Percentiles rank a stretch among this genome's conserved stretches.
phyloP scores from a whole-genome alignment of 2,113 vertebrate species.

The Ammospiza nelsoni region DNA sequence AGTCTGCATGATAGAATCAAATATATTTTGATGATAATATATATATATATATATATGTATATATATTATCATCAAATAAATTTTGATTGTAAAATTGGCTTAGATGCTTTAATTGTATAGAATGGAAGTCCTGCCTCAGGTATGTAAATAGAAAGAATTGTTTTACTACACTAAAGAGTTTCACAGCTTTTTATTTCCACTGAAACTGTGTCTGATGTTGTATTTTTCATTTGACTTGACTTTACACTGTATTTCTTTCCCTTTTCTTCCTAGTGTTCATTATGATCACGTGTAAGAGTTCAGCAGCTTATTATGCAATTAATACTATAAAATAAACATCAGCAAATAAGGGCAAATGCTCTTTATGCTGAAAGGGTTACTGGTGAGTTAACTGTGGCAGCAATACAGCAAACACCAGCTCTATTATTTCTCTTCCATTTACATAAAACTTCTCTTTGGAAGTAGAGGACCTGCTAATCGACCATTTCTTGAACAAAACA shows the following conservation, averaged over 20 bases:
- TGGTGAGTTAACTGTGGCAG: background rate
- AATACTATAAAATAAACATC: background rate
- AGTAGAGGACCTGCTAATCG: background rate
- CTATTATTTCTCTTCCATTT: background rate
- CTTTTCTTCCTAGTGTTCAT: background rate
- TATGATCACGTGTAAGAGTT: background rate
- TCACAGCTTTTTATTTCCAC: constrained; percentile 38
- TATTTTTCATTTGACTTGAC: background rate
- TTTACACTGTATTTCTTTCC: background rate
- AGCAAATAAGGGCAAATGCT: background rate
- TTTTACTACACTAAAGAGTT: background rate
- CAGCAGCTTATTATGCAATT: background rate
- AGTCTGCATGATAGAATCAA: background rate
- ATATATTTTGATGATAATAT: background rate
- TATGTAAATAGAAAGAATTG: background rate
- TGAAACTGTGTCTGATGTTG: background rate
- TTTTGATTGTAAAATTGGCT: background rate
- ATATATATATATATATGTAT: too few relatives aligned
- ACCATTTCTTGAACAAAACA: background rate
- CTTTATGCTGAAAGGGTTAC: background rate
- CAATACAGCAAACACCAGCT: background rate
- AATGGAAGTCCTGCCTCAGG: background rate
- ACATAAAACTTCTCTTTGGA: background rate
- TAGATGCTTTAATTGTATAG: background rate
- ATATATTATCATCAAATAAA: too few relatives aligned